phyloP scores from a whole-genome alignment of 2,113 vertebrate genomes.

The Platichthys flesus region DNA sequence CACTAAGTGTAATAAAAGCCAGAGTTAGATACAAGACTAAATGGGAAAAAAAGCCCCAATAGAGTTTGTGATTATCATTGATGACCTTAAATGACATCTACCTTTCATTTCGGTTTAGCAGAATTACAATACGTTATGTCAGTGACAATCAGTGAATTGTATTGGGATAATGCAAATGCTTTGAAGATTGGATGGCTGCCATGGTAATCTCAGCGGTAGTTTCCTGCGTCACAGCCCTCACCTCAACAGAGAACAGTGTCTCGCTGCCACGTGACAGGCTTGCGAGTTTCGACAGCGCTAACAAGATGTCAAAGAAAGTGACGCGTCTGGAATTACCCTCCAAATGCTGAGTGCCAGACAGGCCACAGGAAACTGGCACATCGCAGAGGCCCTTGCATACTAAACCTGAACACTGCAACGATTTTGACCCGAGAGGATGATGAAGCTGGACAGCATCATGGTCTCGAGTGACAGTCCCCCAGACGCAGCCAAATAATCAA shows the following conservation, averaged over 20 bases:
- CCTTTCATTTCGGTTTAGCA: neutral
- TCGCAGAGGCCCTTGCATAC: neutral
- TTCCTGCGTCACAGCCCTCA: neutral
- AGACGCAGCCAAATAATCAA: neutral
- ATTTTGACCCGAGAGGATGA: constrained; percentile 11
- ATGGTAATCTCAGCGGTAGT: neutral
- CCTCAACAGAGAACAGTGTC: neutral
- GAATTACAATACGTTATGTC: neutral
- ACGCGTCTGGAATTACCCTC: neutral
- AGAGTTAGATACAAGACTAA: constrained; percentile 23
- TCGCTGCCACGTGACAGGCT: neutral
- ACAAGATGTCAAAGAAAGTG: neutral
- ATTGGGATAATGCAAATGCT: too few relatives aligned
- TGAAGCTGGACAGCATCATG: neutral
- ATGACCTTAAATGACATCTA: neutral
- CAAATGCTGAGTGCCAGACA: neutral
- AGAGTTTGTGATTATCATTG: neutral
- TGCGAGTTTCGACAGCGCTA: neutral
- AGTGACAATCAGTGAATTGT: too few relatives aligned
- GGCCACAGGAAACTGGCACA: neutral
- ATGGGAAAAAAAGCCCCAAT: neutral
- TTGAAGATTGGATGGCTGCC: neutral
- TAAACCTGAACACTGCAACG: constrained; percentile 25
- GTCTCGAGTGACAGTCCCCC: neutral
- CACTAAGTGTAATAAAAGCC: neutral